Evolutionary conservation across 2,888 invertebrate species (phyloP).

Genomic region (Oxyteleia sp.): DNA sequence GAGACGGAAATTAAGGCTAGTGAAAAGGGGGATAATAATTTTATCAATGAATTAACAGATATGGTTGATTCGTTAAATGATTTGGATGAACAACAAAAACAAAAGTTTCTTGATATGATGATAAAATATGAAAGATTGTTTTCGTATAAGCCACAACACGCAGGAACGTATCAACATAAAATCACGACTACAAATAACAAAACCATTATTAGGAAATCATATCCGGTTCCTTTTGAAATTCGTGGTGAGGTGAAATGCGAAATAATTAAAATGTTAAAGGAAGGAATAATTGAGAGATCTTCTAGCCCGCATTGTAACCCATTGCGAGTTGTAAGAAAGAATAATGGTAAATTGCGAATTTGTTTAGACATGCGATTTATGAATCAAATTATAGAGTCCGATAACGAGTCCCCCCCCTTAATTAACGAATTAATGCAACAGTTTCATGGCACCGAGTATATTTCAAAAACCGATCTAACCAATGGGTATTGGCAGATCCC

Average conservation of each 20-base stretch:
- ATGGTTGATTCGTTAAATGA: too few species aligned
- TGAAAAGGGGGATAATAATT: too few species aligned
- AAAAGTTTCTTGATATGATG: background rate
- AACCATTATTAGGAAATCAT: conserved; percentile 72
- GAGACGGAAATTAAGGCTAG: too few species aligned
- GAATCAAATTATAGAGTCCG: conserved; percentile 77
- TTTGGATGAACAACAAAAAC: background rate
- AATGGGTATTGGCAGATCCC: too few species aligned
- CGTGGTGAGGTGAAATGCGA: conserved; percentile 73
- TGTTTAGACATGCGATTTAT: conserved; percentile 79
- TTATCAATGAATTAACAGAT: too few species aligned
- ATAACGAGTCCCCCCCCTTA: too few species aligned
- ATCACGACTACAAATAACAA: conserved; percentile 73
- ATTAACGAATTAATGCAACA: conserved; percentile 62
- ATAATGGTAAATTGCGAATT: too few species aligned
- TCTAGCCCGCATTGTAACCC: conserved; percentile 78
- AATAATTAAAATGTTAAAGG: conserved; percentile 74
- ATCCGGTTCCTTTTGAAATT: conserved; percentile 77
- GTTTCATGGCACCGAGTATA: conserved; percentile 30
- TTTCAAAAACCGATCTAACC: too few species aligned
- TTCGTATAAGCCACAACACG: background rate
- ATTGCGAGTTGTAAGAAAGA: conserved; percentile 76
- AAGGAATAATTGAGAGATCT: conserved; percentile 77
- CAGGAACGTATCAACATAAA: conserved; percentile 72
- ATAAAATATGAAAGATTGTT: conserved; percentile 25